Conservation (phyloP, 2,888 invertebrate genomes). For the Halocaridina rubra region DNA sequence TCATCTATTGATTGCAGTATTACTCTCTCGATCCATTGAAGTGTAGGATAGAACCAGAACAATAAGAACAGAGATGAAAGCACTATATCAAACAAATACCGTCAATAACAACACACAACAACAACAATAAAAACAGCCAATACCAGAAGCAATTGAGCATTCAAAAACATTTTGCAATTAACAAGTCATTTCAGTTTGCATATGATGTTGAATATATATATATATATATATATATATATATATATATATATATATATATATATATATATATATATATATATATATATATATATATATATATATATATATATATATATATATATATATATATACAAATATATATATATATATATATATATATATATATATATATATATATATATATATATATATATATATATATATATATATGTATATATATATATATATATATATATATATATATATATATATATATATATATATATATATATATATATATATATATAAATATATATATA, state of each 20-base stretch:
- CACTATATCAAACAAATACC: no score
- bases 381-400: conserved; percentile 24
- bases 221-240: neutral
- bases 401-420: conserved; percentile 9
- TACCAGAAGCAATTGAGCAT: no score
- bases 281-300: neutral
- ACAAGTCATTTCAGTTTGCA: no score
- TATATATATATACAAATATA: neutral
- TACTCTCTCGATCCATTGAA: no score
- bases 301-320: neutral
- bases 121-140: no score
- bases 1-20: no score
- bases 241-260: neutral
- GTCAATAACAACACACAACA: no score
- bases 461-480: conserved; percentile 14
- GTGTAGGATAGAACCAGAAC: no score
- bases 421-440: neutral
- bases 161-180: no score
- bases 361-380: conserved; percentile 23
- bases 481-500: neutral
- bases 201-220: neutral
- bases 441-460: conserved; percentile 7
- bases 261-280: neutral
- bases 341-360: conserved; percentile 12
- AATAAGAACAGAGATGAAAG: no score